Evolutionary conservation across 2,113 vertebrate genomes (phyloP), one percentile per base, ranked within the genome.

Genomic region (Climacteris rufus): DNA sequence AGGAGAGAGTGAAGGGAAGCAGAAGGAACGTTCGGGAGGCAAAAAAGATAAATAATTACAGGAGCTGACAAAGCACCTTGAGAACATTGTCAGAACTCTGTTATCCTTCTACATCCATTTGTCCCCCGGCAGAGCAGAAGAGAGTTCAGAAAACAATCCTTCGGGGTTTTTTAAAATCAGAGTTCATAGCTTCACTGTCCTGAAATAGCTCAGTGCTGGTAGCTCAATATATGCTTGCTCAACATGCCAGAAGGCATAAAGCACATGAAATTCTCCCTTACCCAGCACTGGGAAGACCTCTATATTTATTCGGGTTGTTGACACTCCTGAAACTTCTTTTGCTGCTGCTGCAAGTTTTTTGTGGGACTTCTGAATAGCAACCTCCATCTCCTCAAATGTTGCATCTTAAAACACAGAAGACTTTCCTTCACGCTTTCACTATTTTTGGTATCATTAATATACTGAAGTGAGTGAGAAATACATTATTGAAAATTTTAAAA

Each of bases 181-280:
- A 52, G 27, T 91, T 89, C 53, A 47, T 71, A 94, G 28, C 60
- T 91, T 22, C 60, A 59, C 47, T 75, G 28, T 68, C 65, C 87
- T 89, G 72, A 93, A 95, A 89, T 64, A 94, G 18, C 61, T 85
- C 44, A 33, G 49, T 82, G 53, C 52, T 78, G 35, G 35, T 65
- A 57, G 57, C 87, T 90, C 70, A 64, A 82, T 91, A 96, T 87
- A 53, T 35, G 81, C 91, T 95, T 91, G 87, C 77, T 94, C 87
- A 89, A 42, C 69, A 71, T 76, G 81, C 83, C 94, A 84, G 83
- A 79, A 90, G 74, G 77, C 31, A 89, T 22, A 87, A 71, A 9
- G 45, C 22, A 76, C 91, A 82, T 7, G 18, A 76, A 92, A 75
- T 83, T 80, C 47, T 88, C 79, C 68, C 89, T 83, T 79, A 92